Base-by-base conservation (phyloP, 2,888 invertebrate genomes). In the Tenodera sinensis region DNA sequence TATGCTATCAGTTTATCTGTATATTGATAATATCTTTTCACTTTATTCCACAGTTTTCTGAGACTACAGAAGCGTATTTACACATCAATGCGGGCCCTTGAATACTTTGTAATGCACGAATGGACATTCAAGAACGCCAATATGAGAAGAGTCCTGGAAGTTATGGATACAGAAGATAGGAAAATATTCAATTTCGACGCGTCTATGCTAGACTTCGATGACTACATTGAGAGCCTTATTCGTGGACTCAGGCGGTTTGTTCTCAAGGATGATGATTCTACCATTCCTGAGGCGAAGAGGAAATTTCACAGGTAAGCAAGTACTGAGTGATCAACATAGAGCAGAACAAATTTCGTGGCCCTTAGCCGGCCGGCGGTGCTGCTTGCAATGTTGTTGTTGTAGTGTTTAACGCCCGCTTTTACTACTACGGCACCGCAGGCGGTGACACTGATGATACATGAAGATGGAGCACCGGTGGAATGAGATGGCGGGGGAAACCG, bases 21-120 rank as follows among this genome's bases (percentile, higher is more conserved):
- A 4, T 34, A 8, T 34, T 34, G 34, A 34, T 34, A 34, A 34
- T 34, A 1, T 34, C 6, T 34, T 34, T 34, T 34, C 7, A 34
- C 34, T 6, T 34, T 34, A 34, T 42, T 42, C 6, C 42, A 9
- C 91, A 94, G 94, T 91, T 93, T 94, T 92, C 93, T 94, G 90
- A 93, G 92, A 91, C 92, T 94, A 82, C 94, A 94, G 91, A 93
- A 92, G 89, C 93, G 93, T 89, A 93, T 95, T 89, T 94, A 93
- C 90, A 92, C 93, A 89, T 93, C 94, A 7, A 92, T 94, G 89
- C 92, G 92, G 88, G 93, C 93, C 1, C 91, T 95, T 89, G 93
- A 93, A 89, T 95, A 93, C 92, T 95, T 95, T 92, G 94, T 94
- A 84, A 92, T 93, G 42, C 92, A 93, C 87, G 93, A 94, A 88